Percentiles rank a stretch among this genome's conserved stretches.
phyloP scores from a whole-genome alignment of 2,113 vertebrate species.

The Mirza zaza region DNA sequence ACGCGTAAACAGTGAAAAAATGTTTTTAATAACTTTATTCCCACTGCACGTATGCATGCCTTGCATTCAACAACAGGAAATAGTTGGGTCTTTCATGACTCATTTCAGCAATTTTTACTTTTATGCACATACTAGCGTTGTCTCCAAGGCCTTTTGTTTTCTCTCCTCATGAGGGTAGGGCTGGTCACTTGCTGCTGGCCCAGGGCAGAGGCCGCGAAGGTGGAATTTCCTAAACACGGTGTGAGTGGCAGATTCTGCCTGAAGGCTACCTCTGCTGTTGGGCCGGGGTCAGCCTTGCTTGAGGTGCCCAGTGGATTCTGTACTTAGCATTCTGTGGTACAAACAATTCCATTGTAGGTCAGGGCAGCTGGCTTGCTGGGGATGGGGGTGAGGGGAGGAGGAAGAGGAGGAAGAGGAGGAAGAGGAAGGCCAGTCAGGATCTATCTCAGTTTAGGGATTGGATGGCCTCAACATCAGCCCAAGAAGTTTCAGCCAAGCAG shows the following conservation, averaged over 20 bases:
- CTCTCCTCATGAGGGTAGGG: not conserved
- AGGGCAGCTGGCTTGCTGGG: not conserved
- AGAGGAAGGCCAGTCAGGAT: not conserved
- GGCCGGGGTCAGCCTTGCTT: not conserved
- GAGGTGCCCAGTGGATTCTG: not conserved
- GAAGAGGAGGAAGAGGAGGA: not conserved
- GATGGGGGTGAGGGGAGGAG: not conserved
- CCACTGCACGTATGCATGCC: not conserved
- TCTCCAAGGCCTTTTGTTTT: conserved; percentile 64
- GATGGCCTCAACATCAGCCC: no score
- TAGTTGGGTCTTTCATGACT: conserved; percentile 63
- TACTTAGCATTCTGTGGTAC: not conserved
- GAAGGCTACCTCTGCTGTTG: not conserved
- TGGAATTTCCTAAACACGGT: not conserved
- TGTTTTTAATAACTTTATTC: conserved; percentile 74
- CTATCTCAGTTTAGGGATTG: not conserved
- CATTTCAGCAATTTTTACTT: conserved; percentile 76
- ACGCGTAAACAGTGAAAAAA: conserved; percentile 51
- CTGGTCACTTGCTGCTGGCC: not conserved
- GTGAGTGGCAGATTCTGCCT: not conserved
- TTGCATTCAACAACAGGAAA: conserved; percentile 71
- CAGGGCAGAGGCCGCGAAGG: not conserved
- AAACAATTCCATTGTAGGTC: not conserved
- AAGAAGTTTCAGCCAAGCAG: not conserved
- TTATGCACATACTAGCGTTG: conserved; percentile 18